Base-by-base conservation (phyloP, 2,888 invertebrate species). In the Megalurothrips usitatus region DNA sequence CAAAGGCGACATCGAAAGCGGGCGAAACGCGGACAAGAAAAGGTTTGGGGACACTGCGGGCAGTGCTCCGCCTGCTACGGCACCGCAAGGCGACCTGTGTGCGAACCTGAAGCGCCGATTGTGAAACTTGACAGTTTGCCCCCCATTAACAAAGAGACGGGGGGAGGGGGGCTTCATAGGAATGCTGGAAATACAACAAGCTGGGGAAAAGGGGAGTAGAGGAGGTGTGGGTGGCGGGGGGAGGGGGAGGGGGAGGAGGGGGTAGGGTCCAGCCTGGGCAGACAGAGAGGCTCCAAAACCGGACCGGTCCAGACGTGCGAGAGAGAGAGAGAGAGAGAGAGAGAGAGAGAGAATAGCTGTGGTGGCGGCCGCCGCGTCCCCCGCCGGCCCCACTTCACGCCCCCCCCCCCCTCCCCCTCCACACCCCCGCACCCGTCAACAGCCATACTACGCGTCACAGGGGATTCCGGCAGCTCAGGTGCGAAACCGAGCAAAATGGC, bases 51-150 rank as follows among this genome's bases (percentile, higher is more conserved):
- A 43, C 34, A 43, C 34, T 43, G 34, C 34, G 34, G 34, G 6
- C 34, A 43, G 34, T 43, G 34, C 34, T 43, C 34, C 6, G 12
- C 26, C 26, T 43, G 34, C 34, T 43, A 2, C 6, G 12, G 68
- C 26, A 26, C 23, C 12, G 68, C 68, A 26, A 75, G 23, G 4
- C 23, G 68, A 75, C 11, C 26, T 26, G 26, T 26, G 26, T 43
- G 34, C 34, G 34, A 43, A 43, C 34, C 34, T 43, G 34, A 43
- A 43, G 34, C 34, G 34, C 34, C 68, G 68, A 75, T 75, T 75
- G 68, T 75, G 68, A 75, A 75, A 75, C 68, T 26, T 75, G 68
- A 75, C 68, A 75, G 68, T 75, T 75, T 26, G 68, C 12, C 68
- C 68, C 9, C 23, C 34, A 43, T 43, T 43, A 43, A 52, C 52